Evolutionary conservation across 53 echinoderm and acorn worm species (phyloP).

Genomic region (Astropecten irregularis): DNA sequence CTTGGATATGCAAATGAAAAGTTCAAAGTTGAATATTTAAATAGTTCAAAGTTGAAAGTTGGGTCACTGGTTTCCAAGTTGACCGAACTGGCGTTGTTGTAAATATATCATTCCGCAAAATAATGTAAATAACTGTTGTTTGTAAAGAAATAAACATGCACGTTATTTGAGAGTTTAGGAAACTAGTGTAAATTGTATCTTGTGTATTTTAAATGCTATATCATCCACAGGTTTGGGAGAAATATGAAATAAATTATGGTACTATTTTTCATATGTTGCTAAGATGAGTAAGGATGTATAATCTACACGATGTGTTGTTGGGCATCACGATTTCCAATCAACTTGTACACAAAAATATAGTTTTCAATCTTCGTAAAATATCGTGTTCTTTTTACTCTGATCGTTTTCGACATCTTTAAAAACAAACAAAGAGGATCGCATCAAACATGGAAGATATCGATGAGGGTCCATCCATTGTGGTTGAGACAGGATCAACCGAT

Average conservation of each 20-base stretch:
- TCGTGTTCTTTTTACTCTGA: too few relatives aligned
- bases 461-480: conserved; percentile 82
- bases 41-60: conserved; percentile 1
- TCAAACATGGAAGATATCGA: conserved; percentile 54
- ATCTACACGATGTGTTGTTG: neutral
- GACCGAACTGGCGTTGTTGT: conserved; percentile 27
- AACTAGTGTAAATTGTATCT: too few relatives aligned
- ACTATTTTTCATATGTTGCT: conserved; percentile 46
- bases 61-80: conserved; percentile 17
- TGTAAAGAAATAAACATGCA: too few relatives aligned
- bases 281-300: conserved; percentile 16
- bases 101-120: conserved; percentile 18
- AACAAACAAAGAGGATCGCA: neutral
- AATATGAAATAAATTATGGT: neutral
- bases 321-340: conserved; percentile 7
- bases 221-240: too few relatives aligned
- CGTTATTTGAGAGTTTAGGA: too few relatives aligned
- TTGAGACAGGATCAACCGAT: conserved; percentile 48
- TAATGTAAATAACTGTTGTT: neutral
- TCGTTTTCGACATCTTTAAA: too few relatives aligned
- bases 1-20: conserved; percentile 48
- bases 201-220: too few relatives aligned
- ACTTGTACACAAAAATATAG: neutral
- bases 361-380: too few relatives aligned
- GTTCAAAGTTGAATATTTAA: conserved; percentile 25